Base-by-base conservation (phyloP, 1,140 invertebrate species). In the fruit fly (Drosophila melanogaster) region DNA sequence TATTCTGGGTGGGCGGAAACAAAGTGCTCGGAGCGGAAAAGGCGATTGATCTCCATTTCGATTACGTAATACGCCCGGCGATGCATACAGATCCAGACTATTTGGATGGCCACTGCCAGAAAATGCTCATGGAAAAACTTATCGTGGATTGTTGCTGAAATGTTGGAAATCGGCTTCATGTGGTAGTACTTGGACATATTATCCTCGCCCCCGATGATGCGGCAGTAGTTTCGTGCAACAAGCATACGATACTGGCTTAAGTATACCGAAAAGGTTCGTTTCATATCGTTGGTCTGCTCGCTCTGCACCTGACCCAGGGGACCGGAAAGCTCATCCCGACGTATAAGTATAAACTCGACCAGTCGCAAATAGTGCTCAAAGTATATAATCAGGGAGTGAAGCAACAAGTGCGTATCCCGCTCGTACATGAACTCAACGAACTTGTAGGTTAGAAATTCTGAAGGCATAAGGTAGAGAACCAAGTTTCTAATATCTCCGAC, bases 1-100 rank as follows among this genome's bases (percentile, higher is more conserved):
- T 80, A 79, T n/a, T 78, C 59, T 0, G 57, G 56, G 0, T 37
- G 62, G 6, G 37, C 15, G 4, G 55, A 35, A 1, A 77, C 49
- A 49, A 92, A 92, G 55, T 92, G 85, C 44, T 91, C 91, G 1
- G 91, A 90, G 2, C 85, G 56, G 46, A 92, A 92, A 0, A 92
- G 33, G 2, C 91, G 81, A 76, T 89, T 81, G 59, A 92, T 89
- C 57, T 92, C 91, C 79, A 76, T 77, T 51, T 92, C 85, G n/a
- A 92, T 92, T 6, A 90, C 49, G 3, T 69, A 43, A 15, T 89
- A 91, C 12, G 83, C 89, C 19, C 89, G 62, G 0, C 91, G 70
- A 41, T 90, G 76, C 77, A 85, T 79, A 0, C 73, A 72, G 4
- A 92, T 91, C 89, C 91, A 92, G 0, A 91, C 72, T 11, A 92